Percentiles rank a stretch among this genome's conserved stretches.
These are phyloP conservation scores for Streblospio benedicti DNA, from an alignment of 1,140 invertebrate species.

Conservation along the genomic window DNA sequence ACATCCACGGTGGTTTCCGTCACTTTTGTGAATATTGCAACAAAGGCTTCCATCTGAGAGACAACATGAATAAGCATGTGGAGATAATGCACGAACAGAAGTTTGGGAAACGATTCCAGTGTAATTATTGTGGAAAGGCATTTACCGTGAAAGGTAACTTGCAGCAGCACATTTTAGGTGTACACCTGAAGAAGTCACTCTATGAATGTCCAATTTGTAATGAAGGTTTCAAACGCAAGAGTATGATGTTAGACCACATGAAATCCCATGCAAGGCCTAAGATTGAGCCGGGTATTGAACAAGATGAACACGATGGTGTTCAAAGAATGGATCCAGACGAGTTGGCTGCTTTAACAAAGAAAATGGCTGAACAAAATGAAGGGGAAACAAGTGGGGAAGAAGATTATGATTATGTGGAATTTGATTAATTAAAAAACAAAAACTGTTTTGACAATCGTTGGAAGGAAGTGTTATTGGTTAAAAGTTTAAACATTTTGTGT, in stretches of 20 bases:
- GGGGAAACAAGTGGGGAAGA: too few species aligned
- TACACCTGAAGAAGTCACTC: background rate
- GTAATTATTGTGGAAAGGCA: background rate
- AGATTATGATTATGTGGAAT: too few species aligned
- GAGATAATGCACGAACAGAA: background rate
- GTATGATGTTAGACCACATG: conserved; percentile 1
- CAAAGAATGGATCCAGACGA: too few species aligned
- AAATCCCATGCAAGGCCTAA: too few species aligned
- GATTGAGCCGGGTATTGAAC: background rate
- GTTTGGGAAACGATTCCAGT: background rate
- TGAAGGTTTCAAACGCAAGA: conserved; percentile 9
- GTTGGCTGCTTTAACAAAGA: too few species aligned
- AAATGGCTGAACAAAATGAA: too few species aligned
- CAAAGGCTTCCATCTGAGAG: conserved; percentile 10
- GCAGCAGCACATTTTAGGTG: background rate
- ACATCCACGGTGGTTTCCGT: background rate
- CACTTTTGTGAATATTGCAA: conserved; percentile 7
- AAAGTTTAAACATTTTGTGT: too few species aligned
- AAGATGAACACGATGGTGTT: too few species aligned
- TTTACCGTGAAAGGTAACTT: background rate
- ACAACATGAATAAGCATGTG: conserved; percentile 11
- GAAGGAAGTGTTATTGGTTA: too few species aligned
- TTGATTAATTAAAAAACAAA: too few species aligned
- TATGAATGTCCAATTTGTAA: conserved; percentile 3
- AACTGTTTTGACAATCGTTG: too few species aligned